Evolutionary conservation across 2,888 invertebrate species (phyloP).

Genomic region (Hyles lineata): DNA sequence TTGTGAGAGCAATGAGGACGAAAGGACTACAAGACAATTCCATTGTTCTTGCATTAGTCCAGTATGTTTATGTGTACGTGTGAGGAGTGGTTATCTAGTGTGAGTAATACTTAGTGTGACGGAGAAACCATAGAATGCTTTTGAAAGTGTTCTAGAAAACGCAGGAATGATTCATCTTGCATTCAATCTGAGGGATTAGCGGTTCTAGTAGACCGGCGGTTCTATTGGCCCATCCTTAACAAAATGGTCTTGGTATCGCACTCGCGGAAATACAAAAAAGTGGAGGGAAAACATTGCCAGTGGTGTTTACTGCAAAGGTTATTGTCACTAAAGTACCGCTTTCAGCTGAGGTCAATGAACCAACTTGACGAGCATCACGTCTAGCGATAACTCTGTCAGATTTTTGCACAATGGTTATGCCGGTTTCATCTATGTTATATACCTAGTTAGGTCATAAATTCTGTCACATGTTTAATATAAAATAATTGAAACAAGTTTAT

Average conservation of each 20-base stretch:
- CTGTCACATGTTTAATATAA: too few species aligned
- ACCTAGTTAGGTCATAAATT: too few species aligned
- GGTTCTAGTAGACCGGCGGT: conserved; percentile 41
- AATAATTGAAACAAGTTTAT: too few species aligned
- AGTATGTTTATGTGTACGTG: conserved; percentile 43
- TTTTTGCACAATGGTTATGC: conserved; percentile 45
- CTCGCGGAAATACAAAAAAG: conserved; percentile 48
- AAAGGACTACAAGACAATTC: conserved; percentile 45
- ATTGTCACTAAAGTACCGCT: conserved; percentile 55
- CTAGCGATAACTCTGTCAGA: conserved; percentile 42
- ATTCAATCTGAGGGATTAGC: conserved; percentile 51
- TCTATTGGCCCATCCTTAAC: conserved; percentile 44
- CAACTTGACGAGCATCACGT: conserved; percentile 47
- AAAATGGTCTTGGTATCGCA: conserved; percentile 44
- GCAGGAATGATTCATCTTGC: conserved; percentile 42
- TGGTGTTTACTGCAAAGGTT: conserved; percentile 49
- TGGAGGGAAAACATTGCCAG: conserved; percentile 51
- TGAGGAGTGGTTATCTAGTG: conserved; percentile 49
- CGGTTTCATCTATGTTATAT: conserved; percentile 45
- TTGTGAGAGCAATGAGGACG: conserved; percentile 50
- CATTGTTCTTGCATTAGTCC: conserved; percentile 44
- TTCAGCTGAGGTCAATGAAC: conserved; percentile 56
- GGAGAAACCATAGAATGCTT: conserved; percentile 37
- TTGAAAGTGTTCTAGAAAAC: conserved; percentile 48
- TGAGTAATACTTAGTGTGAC: conserved; percentile 42